phyloP scores from a whole-genome alignment of 2,888 invertebrate genomes.

The Pycnomerus fuliginosus region DNA sequence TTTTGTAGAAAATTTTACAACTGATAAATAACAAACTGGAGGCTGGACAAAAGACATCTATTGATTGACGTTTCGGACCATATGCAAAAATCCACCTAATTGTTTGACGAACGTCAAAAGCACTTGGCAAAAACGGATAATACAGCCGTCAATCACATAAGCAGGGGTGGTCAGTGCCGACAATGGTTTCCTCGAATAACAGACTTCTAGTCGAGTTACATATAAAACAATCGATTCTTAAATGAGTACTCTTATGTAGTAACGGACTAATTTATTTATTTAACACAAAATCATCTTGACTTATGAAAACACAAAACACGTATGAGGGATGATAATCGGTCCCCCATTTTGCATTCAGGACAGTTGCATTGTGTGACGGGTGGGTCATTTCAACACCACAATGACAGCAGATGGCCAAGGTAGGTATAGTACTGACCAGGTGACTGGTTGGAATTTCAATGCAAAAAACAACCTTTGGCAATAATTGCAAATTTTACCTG shows the following conservation, averaged over 20 bases:
- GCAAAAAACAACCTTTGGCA: slow-evolving; percentile 35
- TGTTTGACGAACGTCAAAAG: slow-evolving; percentile 38
- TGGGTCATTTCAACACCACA: slow-evolving; percentile 50
- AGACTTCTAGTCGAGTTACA: no score
- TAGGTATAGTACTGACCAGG: slow-evolving; percentile 48
- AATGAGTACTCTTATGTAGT: no score
- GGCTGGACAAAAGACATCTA: no score
- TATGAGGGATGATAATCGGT: no score
- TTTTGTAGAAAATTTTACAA: slow-evolving; percentile 3
- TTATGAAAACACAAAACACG: no score
- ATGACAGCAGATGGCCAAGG: slow-evolving; percentile 50
- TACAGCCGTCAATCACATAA: slow-evolving; percentile 33
- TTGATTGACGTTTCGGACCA: slow-evolving; percentile 31
- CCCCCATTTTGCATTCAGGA: slow-evolving; percentile 39
- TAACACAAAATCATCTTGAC: no score
- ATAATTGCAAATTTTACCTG: slow-evolving; percentile 12
- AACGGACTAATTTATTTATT: no score
- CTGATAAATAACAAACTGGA: no score
- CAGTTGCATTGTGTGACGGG: slow-evolving; percentile 14
- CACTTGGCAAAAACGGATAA: slow-evolving; percentile 34
- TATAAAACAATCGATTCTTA: no score
- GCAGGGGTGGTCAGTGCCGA: slow-evolving; percentile 19
- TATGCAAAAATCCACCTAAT: slow-evolving; percentile 37
- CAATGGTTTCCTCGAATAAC: no score
- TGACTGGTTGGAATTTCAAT: slow-evolving; percentile 40